A percentile compares a stretch with the other conserved stretches of the same genome.
Conservation (phyloP, 2,113 vertebrate species). For the Capreolus pygargus region DNA sequence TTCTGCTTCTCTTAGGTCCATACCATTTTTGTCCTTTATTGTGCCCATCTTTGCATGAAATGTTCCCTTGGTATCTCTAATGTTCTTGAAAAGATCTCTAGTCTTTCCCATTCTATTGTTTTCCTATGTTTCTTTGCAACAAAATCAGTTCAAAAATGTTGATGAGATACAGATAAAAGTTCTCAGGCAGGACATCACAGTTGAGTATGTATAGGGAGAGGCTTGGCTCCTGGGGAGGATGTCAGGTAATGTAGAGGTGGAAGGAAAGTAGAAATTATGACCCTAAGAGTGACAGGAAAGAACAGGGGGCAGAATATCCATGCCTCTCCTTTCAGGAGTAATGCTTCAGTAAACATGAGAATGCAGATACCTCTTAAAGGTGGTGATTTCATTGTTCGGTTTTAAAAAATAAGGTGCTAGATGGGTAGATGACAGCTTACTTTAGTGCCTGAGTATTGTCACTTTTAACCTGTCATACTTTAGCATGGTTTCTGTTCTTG, state of each 20-base stretch:
- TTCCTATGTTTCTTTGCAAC: background rate
- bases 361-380: background rate
- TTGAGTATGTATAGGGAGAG: background rate
- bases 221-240: background rate
- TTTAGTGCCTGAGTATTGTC: background rate
- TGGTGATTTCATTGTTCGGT: background rate
- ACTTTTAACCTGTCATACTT: background rate
- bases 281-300: background rate
- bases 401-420: background rate
- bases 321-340: background rate
- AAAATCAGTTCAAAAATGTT: background rate
- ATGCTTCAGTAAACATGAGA: background rate
- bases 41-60: background rate
- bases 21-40: background rate
- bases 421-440: background rate
- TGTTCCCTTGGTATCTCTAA: background rate
- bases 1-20: background rate
- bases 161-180: background rate
- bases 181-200: background rate
- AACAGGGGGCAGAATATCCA: background rate
- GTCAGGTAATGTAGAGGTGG: background rate
- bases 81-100: background rate
- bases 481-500: background rate
- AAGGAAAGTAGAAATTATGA: background rate
- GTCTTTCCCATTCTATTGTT: background rate